A percentile compares a stretch with the other conserved stretches of the same genome.
Conservation (phyloP, 2,888 invertebrate genomes). For the Pollenia angustigena region DNA sequence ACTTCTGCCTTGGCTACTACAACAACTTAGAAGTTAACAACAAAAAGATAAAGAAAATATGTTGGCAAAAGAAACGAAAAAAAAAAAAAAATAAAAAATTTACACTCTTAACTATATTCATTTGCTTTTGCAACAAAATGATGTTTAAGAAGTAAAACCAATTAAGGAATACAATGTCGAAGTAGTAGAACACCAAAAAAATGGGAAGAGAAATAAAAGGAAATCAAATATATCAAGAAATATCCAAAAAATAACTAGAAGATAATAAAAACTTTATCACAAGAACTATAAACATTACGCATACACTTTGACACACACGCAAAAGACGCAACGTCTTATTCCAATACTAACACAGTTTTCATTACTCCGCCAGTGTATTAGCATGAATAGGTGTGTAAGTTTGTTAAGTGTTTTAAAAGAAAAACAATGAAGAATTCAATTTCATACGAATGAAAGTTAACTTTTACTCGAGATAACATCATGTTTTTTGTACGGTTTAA, state of each 20-base stretch:
- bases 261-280: slow-evolving; percentile 53
- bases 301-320: not conserved
- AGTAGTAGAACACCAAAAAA: slow-evolving; percentile 61
- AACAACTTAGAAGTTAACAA: slow-evolving; percentile 17
- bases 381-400: too few relatives aligned
- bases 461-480: slow-evolving; percentile 63
- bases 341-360: not conserved
- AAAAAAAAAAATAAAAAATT: not conserved
- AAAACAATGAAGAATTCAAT: slow-evolving; percentile 61
- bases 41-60: not conserved
- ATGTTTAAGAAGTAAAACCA: slow-evolving; percentile 69
- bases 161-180: slow-evolving; percentile 66
- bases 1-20: not conserved
- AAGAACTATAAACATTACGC: slow-evolving; percentile 46
- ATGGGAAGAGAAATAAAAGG: too few relatives aligned
- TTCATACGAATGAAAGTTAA: slow-evolving; percentile 60
- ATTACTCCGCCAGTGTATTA: too few relatives aligned
- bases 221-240: slow-evolving; percentile 27
- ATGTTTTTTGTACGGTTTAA: slow-evolving; percentile 58
- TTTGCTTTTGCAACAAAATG: slow-evolving; percentile 52
- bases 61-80: too few relatives aligned
- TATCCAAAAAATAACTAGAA: slow-evolving; percentile 47
- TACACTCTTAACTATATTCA: slow-evolving; percentile 16
- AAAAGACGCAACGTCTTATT: not conserved
- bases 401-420: too few relatives aligned